Base-by-base conservation (phyloP, 2,888 invertebrate genomes). In the Nomada lathburiana region DNA sequence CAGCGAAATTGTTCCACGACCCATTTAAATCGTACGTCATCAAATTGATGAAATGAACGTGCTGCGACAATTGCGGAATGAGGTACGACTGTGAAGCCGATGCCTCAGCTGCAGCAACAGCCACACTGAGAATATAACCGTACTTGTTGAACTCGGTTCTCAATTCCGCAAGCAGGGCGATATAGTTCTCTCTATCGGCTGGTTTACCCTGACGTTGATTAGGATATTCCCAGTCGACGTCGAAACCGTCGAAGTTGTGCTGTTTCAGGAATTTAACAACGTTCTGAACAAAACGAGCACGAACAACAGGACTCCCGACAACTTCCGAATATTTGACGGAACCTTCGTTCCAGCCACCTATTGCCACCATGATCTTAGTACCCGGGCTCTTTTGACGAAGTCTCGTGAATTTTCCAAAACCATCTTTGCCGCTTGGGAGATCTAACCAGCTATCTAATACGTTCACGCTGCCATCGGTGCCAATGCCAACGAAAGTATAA, bases 21-120 rank as follows among this genome's bases (percentile, higher is more conserved):
- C 97, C 97, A 86, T 97, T 96, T 86, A 97, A 94, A 90, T 97
- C 97, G 87, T 97, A 97, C 0, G 96, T 92, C 97, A 97, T 97
- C 0, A 97, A 89, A 88, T 96, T 96, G 60, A 97, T 95, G 42
- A 96, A 94, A 88, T 97, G 95, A 36, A 97, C 91, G 83, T 96
- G 95, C 95, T 95, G 93, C 0, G 95, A 94, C 16, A 97, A 92
- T 76, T 93, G 93, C 0, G 95, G 93, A 42, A 96, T 95, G 89
- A 96, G 94, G 88, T 97, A 97, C 0, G 96, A 96, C 26, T 92
- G 84, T 0, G 94, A 94, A 0, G 96, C 95, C 0, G 94, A 91
- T 0, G 89, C 86, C 73, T 94, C 90, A 0, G 95, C 94, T 0
- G 96, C 95, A 0, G 95, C 94, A 0, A 96, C 96, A 94, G 94